These are phyloP conservation scores for Heliconius congener DNA, from an alignment of 1,140 invertebrate species.

Conservation along the genomic window DNA sequence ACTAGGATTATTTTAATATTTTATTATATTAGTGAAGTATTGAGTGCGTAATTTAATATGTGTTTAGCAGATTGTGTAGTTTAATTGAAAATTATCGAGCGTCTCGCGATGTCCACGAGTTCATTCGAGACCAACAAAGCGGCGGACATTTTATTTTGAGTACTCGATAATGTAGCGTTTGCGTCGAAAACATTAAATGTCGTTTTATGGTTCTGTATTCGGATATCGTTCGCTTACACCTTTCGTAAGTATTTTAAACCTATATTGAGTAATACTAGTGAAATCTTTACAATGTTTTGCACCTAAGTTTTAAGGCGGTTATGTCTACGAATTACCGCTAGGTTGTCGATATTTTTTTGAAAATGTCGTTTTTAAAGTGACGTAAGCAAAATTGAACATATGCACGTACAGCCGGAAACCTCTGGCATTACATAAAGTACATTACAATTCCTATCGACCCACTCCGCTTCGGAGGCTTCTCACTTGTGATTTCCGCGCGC, in stretches of 20 bases:
- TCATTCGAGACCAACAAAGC: conserved; percentile 81
- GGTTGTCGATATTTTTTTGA: conserved; percentile 70
- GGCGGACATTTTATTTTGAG: conserved; percentile 83
- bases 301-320: conserved; percentile 65
- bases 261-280: conserved; percentile 53
- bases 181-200: conserved; percentile 80
- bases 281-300: conserved; percentile 51
- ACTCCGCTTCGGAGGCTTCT: conserved; percentile 71
- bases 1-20: conserved; percentile 67
- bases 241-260: conserved; percentile 76
- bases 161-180: conserved; percentile 82
- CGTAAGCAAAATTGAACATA: conserved; percentile 68
- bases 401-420: conserved; percentile 48
- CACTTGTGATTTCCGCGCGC: conserved; percentile 75
- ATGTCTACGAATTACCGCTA: conserved; percentile 69
- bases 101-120: conserved; percentile 80
- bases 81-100: conserved; percentile 72
- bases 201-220: conserved; percentile 78
- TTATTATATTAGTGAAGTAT: conserved; percentile 68
- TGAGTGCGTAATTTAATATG: conserved; percentile 71
- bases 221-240: conserved; percentile 79
- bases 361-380: conserved; percentile 75
- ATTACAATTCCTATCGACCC: conserved; percentile 72
- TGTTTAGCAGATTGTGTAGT: conserved; percentile 68
- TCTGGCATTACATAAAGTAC: conserved; percentile 59